Base-by-base conservation (phyloP, 2,113 vertebrate species). In the Lepisosteus oculatus region DNA sequence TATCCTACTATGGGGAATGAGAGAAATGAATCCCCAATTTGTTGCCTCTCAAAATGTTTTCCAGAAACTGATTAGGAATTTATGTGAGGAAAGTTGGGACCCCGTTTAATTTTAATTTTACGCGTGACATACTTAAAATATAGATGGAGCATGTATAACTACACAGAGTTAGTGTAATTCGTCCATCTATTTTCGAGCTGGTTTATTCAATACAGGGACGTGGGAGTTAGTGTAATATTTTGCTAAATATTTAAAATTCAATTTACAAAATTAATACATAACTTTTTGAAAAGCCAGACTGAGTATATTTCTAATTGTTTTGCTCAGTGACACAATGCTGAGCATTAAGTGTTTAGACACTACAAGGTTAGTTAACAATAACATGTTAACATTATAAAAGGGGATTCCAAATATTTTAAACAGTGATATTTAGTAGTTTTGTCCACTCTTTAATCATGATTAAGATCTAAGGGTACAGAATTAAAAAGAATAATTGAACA, bases 341-440 rank as follows among this genome's bases (percentile, higher is more conserved):
- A 89, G 81, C 85, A 76, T 70, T 79, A 85, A 85, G 72, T 85
- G 79, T 79, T 61, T 12, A 43, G 70, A 80, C 65, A 77, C 87
- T 84, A 83, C 83, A 82, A 66, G 1, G 47, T 51, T 51, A 51
- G 9, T 29, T 29, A 29, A 29, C 29, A 29, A 29, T 29, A 29
- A 29, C 29, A 29, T 29, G 29, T 29, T 29, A 29, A 29, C 29
- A 29, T 29, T 29, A 29, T 29, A 29, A 29, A 29, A 29, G 29
- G 29, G 29, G 29, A 29, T 29, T 29, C 29, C 29, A 29, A 29
- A 29, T 29, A 29, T 29, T 29, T 29, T 29, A 29, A 29, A 29
- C 29, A 29, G 29, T 29, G 29, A 29, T 29, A 29, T 29, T 29
- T 29, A 29, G 29, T 29, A 29, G 29, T 29, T 29, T 29, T 29